These are phyloP conservation scores for Eupithecia subfuscata DNA, from an alignment of 2,888 invertebrate genomes.

Conservation along the genomic window DNA sequence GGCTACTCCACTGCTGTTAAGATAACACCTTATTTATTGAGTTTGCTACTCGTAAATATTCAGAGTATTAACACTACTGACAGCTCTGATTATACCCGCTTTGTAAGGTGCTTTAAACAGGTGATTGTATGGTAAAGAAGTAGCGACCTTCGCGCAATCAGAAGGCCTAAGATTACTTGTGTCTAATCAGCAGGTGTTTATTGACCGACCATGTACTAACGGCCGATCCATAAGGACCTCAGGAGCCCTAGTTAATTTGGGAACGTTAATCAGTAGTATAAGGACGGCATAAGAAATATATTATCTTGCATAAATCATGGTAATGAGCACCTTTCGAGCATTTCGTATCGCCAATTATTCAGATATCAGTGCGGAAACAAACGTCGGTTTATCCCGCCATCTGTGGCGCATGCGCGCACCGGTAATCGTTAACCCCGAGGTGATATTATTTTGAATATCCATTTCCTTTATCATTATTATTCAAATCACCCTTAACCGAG, in stretches of 20 bases:
- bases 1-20: conserved; percentile 30
- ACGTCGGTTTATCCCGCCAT: conserved; percentile 83
- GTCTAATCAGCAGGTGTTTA: conserved; percentile 30
- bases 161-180: conserved; percentile 7
- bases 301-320: conserved; percentile 82
- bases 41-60: background rate
- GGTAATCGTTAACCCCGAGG: conserved; percentile 84
- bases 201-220: conserved; percentile 21
- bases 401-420: conserved; percentile 81
- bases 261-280: conserved; percentile 70
- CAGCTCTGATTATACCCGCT: conserved; percentile 13
- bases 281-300: conserved; percentile 72
- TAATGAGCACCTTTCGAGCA: conserved; percentile 83
- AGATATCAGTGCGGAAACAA: conserved; percentile 85
- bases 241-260: conserved; percentile 54
- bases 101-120: conserved; percentile 18
- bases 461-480: conserved; percentile 80
- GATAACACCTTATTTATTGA: conserved; percentile 27
- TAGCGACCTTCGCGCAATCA: conserved; percentile 4
- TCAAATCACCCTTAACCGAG: conserved; percentile 72
- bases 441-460: conserved; percentile 84
- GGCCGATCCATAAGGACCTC: conserved; percentile 35
- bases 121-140: conserved; percentile 8
- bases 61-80: conserved; percentile 3
- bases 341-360: conserved; percentile 83